These are phyloP conservation scores for Nesidiocoris tenuis DNA, from an alignment of 2,888 invertebrate genomes.

Conservation along the genomic window DNA sequence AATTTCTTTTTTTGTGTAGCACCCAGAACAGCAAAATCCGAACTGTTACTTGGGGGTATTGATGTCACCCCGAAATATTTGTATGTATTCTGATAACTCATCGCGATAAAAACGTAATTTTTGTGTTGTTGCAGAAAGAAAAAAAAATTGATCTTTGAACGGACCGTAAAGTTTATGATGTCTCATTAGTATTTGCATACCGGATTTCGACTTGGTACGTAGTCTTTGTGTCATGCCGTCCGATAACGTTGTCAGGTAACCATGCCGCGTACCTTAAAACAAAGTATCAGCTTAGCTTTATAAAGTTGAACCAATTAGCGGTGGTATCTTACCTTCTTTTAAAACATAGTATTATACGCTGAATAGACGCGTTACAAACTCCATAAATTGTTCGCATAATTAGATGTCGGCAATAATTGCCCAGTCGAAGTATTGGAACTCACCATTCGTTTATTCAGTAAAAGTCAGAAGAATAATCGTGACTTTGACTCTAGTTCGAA, in stretches of 20 bases:
- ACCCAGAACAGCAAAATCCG: no score
- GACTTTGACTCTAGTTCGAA: slow-evolving; percentile 68
- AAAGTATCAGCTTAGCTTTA: not conserved
- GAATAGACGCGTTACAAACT: no score
- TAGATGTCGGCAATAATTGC: no score
- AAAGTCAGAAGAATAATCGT: slow-evolving; percentile 86
- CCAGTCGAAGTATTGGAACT: no score
- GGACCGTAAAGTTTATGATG: slow-evolving; percentile 96
- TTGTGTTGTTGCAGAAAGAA: slow-evolving; percentile 35
- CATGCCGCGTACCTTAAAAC: slow-evolving; percentile 70
- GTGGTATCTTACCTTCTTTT: no score
- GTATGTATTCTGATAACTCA: not conserved
- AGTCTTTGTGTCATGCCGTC: slow-evolving; percentile 84
- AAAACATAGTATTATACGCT: no score
- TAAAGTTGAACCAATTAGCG: no score
- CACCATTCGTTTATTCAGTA: slow-evolving; percentile 91
- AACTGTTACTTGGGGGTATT: no score
- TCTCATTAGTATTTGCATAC: slow-evolving; percentile 91
- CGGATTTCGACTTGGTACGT: slow-evolving; percentile 92
- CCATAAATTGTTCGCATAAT: no score
- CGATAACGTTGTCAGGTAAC: slow-evolving; percentile 81
- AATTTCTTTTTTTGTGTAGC: no score
- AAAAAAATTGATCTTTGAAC: slow-evolving; percentile 56
- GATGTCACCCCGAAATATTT: no score
- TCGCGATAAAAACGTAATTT: no score